Evolutionary conservation across 2,797 vertebrate genomes (phyloP).

Genomic region (Pristis pectinata): DNA sequence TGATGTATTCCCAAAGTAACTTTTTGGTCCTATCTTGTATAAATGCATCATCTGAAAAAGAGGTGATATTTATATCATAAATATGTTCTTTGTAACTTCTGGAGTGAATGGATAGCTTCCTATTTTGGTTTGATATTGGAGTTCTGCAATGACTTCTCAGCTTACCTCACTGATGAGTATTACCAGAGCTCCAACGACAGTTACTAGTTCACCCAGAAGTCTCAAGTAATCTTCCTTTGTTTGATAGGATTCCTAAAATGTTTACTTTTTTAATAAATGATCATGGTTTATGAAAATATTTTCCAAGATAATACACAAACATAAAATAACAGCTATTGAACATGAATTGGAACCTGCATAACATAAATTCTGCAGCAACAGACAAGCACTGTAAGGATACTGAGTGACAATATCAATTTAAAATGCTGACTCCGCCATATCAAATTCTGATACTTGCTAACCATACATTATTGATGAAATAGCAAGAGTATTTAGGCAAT

Average conservation of each 20-base stretch:
- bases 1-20: constrained; percentile 42
- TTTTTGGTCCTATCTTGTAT: constrained; percentile 40
- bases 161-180: constrained; percentile 42
- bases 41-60: constrained; percentile 38
- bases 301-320: not conserved
- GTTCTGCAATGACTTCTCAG: not conserved
- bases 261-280: not conserved
- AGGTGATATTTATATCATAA: not conserved
- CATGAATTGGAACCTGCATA: not conserved
- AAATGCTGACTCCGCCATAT: not conserved
- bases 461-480: too few species aligned
- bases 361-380: not conserved
- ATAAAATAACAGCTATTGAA: not conserved
- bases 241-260: constrained; percentile 40
- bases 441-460: not conserved
- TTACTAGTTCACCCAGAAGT: constrained; percentile 41
- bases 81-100: not conserved
- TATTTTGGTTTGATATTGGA: not conserved
- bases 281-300: not conserved
- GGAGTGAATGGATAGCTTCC: not conserved
- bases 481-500: not conserved
- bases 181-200: constrained; percentile 39
- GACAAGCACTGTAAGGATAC: not conserved
- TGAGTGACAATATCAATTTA: not conserved
- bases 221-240: constrained; percentile 41